A percentile compares a stretch with the other conserved stretches of the same genome.
These are phyloP conservation scores for Dasyornis broadbenti DNA, from an alignment of 2,113 vertebrate genomes.

Conservation along the genomic window DNA sequence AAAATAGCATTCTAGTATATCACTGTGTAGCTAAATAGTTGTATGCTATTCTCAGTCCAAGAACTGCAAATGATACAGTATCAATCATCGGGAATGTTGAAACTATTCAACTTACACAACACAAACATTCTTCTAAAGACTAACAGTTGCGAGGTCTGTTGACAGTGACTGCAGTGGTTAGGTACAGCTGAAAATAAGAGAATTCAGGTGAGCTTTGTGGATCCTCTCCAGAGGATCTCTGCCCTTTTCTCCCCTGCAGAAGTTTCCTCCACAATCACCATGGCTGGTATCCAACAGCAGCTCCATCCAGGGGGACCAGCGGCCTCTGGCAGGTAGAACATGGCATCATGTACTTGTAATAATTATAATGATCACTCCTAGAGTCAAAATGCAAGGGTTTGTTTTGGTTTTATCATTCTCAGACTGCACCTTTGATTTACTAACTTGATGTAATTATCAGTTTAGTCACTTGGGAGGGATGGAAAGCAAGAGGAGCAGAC, in stretches of 20 bases:
- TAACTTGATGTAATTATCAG: neutral
- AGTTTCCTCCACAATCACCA: neutral
- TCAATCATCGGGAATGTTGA: neutral
- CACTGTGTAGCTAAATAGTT: neutral
- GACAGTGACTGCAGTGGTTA: neutral
- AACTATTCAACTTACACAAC: neutral
- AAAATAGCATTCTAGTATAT: neutral
- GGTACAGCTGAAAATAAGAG: neutral
- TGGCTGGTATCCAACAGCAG: neutral
- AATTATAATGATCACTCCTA: neutral
- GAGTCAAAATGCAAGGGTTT: neutral
- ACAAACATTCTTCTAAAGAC: neutral
- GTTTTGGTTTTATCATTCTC: neutral
- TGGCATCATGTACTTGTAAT: fast-evolving
- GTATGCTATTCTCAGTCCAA: neutral
- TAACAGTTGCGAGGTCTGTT: neutral
- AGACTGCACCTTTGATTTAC: neutral
- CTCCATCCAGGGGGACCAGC: neutral
- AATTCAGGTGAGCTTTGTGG: neutral
- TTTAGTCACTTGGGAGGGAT: neutral
- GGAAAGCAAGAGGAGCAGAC: neutral
- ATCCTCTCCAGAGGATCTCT: neutral
- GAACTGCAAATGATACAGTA: neutral
- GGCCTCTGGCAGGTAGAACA: neutral
- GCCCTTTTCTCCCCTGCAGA: neutral